Evolutionary conservation across 2,113 vertebrate genomes (phyloP).

Genomic region (Tichodroma muraria): DNA sequence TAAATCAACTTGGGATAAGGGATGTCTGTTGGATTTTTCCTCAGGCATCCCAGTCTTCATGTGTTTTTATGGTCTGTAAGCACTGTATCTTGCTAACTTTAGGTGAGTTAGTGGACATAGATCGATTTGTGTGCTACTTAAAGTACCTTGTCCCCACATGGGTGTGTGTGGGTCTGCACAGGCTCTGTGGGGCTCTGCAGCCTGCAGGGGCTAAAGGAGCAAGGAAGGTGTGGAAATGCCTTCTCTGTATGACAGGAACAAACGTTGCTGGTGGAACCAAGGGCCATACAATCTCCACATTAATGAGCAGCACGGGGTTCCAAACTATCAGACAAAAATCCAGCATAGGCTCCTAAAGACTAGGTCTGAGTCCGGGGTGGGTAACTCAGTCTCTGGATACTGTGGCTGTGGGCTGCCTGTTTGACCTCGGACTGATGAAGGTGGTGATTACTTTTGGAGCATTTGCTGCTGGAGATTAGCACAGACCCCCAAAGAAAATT

Average conservation of each 20-base stretch:
- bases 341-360: not conserved
- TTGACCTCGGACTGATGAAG: not conserved
- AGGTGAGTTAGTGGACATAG: not conserved
- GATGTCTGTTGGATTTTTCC: not conserved
- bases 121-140: not conserved
- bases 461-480: not conserved
- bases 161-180: not conserved
- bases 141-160: accelerated
- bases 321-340: not conserved
- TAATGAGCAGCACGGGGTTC: not conserved
- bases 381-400: not conserved
- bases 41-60: not conserved
- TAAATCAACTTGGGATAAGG: not conserved
- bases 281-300: not conserved
- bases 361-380: accelerated
- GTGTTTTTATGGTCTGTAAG: not conserved
- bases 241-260: not conserved
- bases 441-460: not conserved
- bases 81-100: not conserved
- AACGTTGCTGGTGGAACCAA: not conserved
- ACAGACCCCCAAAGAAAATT: not conserved
- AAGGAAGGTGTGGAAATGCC: not conserved
- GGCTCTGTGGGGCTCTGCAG: not conserved
- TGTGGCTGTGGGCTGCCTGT: not conserved
- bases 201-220: not conserved